Base-by-base conservation (phyloP, 2,797 vertebrate genomes). In the Gallirallus australis region DNA sequence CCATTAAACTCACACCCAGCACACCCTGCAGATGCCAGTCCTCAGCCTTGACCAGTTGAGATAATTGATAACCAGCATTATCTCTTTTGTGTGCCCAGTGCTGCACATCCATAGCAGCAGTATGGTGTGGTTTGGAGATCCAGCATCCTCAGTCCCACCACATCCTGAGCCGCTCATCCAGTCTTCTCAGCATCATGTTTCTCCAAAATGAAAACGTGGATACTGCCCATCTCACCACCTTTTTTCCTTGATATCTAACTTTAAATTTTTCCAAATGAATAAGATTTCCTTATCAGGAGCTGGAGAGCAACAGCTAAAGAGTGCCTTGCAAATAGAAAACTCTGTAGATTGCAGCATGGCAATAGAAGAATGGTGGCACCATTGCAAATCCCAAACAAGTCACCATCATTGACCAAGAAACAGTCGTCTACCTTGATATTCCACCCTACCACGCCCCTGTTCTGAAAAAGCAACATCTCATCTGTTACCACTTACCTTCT, bases 401-500 rank as follows among this genome's bases (percentile, higher is more conserved):
- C 61, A 83, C 48, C 8, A 27, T 61, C 53, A 31, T 19, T 0
- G 2, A 40, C 7, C 3, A 86, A 71, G 8, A 84, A 76, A 28
- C 4, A 4, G n/a, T 64, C 1, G 16, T 70, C 19, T 70, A 28
- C n/a, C 48, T 45, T 21, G 6, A 12, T 54, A 53, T 28, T 35
- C 23, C 13, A 17, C 15, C 7, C 6, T 5, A 5, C 16, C 5
- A 6, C 3, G 12, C 4, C 23, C 15, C 5, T 9, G 3, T 30
- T 10, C 77, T 2, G 2, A 53, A 71, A 80, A 61, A 63, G 3
- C 8, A 50, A 39, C 24, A 40, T 48, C 40, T 83, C 28, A 16
- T 60, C 52, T 0, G 1, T 19, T 71, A 35, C 50, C 47, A 57
- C 97, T 97, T 95, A 98, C 97, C 94, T 80, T 89, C 86, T 70